These are phyloP conservation scores for Hippoglossus stenolepis DNA, from an alignment of 2,113 vertebrate species.

Conservation along the genomic window DNA sequence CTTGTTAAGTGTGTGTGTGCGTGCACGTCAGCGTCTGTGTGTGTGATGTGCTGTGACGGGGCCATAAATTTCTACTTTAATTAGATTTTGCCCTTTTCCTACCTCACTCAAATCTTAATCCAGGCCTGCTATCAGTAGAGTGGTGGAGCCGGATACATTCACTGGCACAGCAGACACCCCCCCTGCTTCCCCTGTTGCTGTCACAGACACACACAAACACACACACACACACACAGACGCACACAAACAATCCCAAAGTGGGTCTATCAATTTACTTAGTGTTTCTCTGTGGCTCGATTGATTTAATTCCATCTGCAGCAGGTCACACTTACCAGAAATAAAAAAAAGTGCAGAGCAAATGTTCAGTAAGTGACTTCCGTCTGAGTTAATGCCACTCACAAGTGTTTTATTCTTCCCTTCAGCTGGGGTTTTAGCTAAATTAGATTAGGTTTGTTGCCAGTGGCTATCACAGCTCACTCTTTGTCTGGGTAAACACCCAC, in stretches of 20 bases:
- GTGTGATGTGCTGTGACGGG: conserved; percentile 52
- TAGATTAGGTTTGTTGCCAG: conserved; percentile 10
- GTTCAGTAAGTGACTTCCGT: conserved; percentile 50
- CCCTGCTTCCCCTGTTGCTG: conserved; percentile 3
- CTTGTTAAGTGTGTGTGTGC: conserved; percentile 25
- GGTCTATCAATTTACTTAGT: conserved; percentile 40
- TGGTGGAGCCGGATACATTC: too few relatives aligned
- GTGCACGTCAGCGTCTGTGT: conserved; percentile 28
- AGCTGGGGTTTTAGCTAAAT: conserved; percentile 41
- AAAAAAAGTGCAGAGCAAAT: conserved; percentile 37
- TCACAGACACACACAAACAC: conserved; percentile 5
- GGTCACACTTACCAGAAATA: conserved; percentile 45
- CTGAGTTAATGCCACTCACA: conserved; percentile 39
- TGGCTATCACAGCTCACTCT: conserved; percentile 10
- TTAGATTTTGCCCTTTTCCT: conserved; percentile 63
- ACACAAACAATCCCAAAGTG: conserved; percentile 3
- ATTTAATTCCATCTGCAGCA: conserved; percentile 55
- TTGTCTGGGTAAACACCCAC: too few relatives aligned
- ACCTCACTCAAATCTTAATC: conserved; percentile 40
- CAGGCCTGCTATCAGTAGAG: conserved; percentile 27
- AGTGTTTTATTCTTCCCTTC: conserved; percentile 9
- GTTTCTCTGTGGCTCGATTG: conserved; percentile 19
- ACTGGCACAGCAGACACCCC: conserved; percentile 7
- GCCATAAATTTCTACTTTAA: conserved; percentile 69
- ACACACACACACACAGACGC: conserved; percentile 6